Evolutionary conservation across 2,888 invertebrate species (phyloP), one percentile per base, ranked within the genome.

Genomic region (Alloscopus bannaensis): DNA sequence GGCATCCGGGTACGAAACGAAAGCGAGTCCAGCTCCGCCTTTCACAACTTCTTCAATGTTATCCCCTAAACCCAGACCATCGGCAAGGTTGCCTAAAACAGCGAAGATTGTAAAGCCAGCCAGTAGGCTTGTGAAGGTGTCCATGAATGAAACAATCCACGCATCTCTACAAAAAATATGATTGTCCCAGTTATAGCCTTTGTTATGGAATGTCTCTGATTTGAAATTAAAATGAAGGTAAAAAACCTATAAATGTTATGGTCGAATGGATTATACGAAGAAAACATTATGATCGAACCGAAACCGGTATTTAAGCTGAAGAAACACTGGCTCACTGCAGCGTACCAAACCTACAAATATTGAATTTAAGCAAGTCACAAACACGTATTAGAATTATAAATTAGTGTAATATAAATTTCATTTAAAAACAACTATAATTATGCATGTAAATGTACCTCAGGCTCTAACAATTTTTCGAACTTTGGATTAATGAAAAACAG

Each of bases 1-100:
- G 0, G 95, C 95, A 87, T 95, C 94, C 0, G 95, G 95, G 88
- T 95, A 95, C 0, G 94, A 94, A 68, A 95, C 91, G 87, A 95
- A 95, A 0, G 95, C 95, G 76, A 95, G 88, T 0, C 94, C 93
- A 0, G 93, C 92, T 6, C 95, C 95, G 24, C 93, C 93, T 18
- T 90, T 89, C 22, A 24, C 22, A 6, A 93, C 92, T 0, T 95
- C 91, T 0, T 94, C 93, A 0, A 91, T 88, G 29, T 91, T 89
- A 57, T 89, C 89, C 11, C 88, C 87, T n/a, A n/a, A n/a, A 0
- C 90, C 90, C 73, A 90, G 90, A 87, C 93, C 92, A 18, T 76
- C 13, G 0, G 95, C 94, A 86, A 95, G 88, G 88, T 95, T 94
- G 0, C 95, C 95, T 47, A 95, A 89, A 80, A 95, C 94, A 6